These are phyloP conservation scores for Cerastis leucographa DNA, from an alignment of 2,888 invertebrate species.

Conservation along the genomic window DNA sequence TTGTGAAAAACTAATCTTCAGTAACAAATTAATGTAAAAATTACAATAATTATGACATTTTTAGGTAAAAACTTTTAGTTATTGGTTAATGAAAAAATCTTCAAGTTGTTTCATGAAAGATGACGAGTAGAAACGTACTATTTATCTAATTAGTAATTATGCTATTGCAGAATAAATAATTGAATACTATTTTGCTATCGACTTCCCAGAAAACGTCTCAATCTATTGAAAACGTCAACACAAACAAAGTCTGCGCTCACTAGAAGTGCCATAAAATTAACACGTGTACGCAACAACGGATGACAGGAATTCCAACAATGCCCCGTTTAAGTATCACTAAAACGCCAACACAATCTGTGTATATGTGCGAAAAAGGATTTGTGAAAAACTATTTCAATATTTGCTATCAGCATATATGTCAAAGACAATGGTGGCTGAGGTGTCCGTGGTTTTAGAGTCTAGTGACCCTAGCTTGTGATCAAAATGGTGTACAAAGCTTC, in stretches of 20 bases:
- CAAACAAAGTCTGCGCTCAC: not conserved
- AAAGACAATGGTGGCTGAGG: not conserved
- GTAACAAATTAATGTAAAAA: no score
- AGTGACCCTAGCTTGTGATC: not conserved
- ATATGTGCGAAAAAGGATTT: not conserved
- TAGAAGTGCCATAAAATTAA: conserved; percentile 13
- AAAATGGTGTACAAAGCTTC: no score
- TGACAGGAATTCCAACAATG: conserved; percentile 37
- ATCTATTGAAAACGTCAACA: not conserved
- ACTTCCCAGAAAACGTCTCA: not conserved
- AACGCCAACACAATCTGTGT: not conserved
- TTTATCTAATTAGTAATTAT: not conserved
- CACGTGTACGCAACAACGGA: conserved; percentile 25
- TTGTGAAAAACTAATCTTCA: no score
- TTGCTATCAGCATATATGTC: not conserved
- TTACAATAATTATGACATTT: no score
- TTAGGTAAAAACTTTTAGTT: no score
- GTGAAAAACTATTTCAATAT: not conserved
- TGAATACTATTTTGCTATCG: not conserved
- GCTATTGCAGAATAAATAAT: not conserved
- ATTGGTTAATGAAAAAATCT: no score
- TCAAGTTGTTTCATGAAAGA: not conserved
- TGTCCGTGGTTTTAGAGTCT: no score
- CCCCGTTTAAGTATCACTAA: conserved; percentile 4
- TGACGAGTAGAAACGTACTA: not conserved